Base-by-base conservation (phyloP, 2,113 vertebrate genomes). In the Pyrgilauda ruficollis region DNA sequence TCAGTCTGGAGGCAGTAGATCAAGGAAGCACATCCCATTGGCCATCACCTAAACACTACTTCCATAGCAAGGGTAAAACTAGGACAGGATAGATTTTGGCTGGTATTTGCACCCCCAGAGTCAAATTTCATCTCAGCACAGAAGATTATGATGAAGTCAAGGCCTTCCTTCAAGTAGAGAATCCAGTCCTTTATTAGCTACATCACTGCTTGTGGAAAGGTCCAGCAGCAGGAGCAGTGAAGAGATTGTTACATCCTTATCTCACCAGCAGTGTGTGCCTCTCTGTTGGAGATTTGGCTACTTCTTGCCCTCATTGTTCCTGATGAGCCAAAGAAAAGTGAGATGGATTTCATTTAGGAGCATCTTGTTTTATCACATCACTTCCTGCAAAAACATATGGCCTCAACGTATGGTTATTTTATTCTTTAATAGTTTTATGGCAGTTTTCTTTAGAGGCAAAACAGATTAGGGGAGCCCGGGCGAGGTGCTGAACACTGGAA, bases 261-360 rank as follows among this genome's bases (percentile, higher is more conserved):
- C 56, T 82, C 62, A 56, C 14, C n/a, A 84, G 55, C 33, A 93
- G 15, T 2, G 11, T 52, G 55, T 70, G 62, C 63, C 27, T 84
- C 43, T 68, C 49, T 88, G 52, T 24, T 88, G 47, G 11, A 58
- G 28, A 33, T 73, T 61, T 79, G 83, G 56, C 77, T 85, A 0
- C 58, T 74, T 93, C 78, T 76, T 79, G 33, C 70, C 43, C 49
- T 90, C n/a, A 5, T 63, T 75, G 37, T 41, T 84, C 64, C 62
- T 62, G 73, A 90, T 41, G 37, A 75, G 10, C 52, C 76, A 64
- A 83, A 93, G 61, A 73, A 92, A 78, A 77, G 41, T 16, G 75
- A 75, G n/a, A n/a, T 82, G 86, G 52, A 28, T 87, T 95, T 95
- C 33, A 80, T 81, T 87, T 72, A 61, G 56, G 61, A 95, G 53